Evolutionary conservation across 2,113 vertebrate species (phyloP).

Genomic region (Corythoichthys intestinalis): DNA sequence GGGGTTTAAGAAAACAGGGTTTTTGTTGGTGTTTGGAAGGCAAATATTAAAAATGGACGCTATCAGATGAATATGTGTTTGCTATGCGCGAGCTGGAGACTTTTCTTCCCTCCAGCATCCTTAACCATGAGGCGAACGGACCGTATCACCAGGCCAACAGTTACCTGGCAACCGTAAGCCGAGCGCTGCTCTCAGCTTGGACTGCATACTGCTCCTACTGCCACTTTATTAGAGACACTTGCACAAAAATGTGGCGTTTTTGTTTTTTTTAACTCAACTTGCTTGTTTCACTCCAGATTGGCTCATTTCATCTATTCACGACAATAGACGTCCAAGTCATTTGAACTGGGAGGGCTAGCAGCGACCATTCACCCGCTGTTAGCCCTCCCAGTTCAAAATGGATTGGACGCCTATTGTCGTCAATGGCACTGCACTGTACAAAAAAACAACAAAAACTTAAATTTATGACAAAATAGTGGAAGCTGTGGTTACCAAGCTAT

Average conservation of each 20-base stretch:
- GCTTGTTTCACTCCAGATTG: background rate
- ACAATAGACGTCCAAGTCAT: no score
- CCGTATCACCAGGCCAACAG: constrained; percentile 64
- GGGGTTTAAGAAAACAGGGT: constrained; percentile 26
- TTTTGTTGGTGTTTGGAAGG: background rate
- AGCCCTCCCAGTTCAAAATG: no score
- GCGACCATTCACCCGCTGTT: no score
- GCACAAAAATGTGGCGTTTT: constrained; percentile 8
- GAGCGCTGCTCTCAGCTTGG: constrained; percentile 50
- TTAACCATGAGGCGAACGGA: constrained; percentile 45
- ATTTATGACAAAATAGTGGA: no score
- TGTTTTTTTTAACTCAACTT: background rate
- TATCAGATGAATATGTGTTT: background rate
- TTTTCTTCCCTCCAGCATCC: constrained; percentile 19
- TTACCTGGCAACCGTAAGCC: constrained; percentile 67
- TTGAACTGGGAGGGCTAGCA: no score
- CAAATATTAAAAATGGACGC: constrained; percentile 2
- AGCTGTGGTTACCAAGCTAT: no score
- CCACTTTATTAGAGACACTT: background rate
- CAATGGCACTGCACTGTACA: no score
- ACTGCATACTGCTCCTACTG: constrained; percentile 51
- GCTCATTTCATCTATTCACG: no score
- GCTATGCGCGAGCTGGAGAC: constrained; percentile 21
- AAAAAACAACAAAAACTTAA: no score
- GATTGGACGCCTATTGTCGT: no score